A percentile compares a stretch with the other conserved stretches of the same genome.
phyloP scores from a whole-genome alignment of 2,888 invertebrate species.

The Artemia sinica region DNA sequence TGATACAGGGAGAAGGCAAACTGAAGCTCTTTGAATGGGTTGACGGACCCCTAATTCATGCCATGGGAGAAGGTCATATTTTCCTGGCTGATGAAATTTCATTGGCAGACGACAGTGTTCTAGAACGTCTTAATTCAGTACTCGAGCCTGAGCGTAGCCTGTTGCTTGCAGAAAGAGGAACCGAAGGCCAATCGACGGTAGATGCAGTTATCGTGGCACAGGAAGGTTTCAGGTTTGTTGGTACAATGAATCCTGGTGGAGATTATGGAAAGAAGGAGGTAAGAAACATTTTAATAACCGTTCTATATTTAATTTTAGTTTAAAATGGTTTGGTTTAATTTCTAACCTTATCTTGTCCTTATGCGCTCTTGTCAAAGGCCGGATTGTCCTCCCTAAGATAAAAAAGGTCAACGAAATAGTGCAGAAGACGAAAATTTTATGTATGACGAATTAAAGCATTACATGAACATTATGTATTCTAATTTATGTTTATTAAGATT shows the following conservation, averaged over 20 bases:
- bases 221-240: conserved; percentile 68
- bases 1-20: conserved; percentile 31
- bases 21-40: conserved; percentile 76
- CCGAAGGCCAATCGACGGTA: conserved; percentile 31
- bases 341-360: no score
- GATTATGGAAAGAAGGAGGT: conserved; percentile 97
- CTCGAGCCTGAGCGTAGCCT: conserved; percentile 76
- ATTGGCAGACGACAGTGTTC: conserved; percentile 88
- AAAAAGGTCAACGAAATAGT: no score
- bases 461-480: no score
- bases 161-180: conserved; percentile 75
- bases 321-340: no score
- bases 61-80: conserved; percentile 70
- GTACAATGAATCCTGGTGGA: conserved; percentile 99
- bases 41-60: conserved; percentile 79
- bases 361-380: no score
- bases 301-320: no score
- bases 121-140: conserved; percentile 90
- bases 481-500: no score
- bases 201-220: conserved; percentile 45
- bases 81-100: conserved; percentile 98
- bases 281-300: conserved; percentile 17
- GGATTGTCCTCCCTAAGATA: no score
- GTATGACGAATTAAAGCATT: no score
- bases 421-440: no score